Base-by-base conservation (phyloP, 2,797 vertebrate genomes). In the Ctenochaetus hawaiiensis region DNA sequence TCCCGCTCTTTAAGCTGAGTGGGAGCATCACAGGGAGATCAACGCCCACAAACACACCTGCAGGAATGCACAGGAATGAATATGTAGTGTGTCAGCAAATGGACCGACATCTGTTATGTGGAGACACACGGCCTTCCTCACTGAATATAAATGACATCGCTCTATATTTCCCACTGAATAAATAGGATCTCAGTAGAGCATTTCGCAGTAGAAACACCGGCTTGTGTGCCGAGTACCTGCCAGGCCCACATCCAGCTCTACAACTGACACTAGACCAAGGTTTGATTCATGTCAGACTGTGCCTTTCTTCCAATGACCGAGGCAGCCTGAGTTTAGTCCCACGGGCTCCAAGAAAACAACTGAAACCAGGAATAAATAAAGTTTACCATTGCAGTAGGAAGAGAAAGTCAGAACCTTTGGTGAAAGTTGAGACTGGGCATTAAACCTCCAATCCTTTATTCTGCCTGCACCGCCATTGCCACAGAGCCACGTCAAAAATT, bases 11-110 rank as follows among this genome's bases (percentile, higher is more conserved):
- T 75, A 85, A 92, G 90, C 88, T 88, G 92, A 93, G 90, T 88
- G 81, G 91, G 85, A 72, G 85, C 87, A 90, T 94, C 86, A 75
- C 90, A 67, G 77, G 84, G 85, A 86, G 81, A 78, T 65, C 10
- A 44, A 72, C 53, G 54, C 87, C 90, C 62, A 84, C 87, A 78
- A 85, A 90, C 90, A 94, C 94, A 94, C 93, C 93, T 94, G 93
- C 94, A 92, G 86, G 84, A 91, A 90, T 88, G 85, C 85, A 73
- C 75, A 23, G 76, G 75, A 80, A 92, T 91, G 86, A 93, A 91
- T 91, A 90, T 90, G 85, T 45, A 91, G 80, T 17, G 7, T 81
- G 61, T 82, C 81, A 63, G 81, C 86, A 87, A 90, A 89, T 89
- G 87, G 83, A 75, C 59, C 41, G 62, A 78, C 92, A 93, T 93